Percentiles rank a stretch among this genome's conserved stretches.
These are phyloP conservation scores for Hyalella azteca DNA, from an alignment of 2,888 invertebrate species.

Conservation along the genomic window DNA sequence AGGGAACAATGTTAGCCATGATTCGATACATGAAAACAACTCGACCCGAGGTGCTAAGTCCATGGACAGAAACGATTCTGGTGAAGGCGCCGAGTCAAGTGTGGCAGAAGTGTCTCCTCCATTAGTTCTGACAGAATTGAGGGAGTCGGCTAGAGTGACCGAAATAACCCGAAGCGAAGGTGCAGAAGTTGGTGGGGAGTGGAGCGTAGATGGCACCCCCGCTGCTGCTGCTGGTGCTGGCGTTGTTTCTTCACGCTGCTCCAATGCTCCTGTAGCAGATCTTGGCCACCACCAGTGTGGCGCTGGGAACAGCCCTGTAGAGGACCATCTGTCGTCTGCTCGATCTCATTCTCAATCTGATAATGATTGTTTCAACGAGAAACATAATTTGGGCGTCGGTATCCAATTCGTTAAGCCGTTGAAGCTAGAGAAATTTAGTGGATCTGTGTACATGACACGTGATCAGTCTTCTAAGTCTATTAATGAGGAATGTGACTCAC, in stretches of 20 bases:
- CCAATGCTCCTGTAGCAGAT: not conserved
- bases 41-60: no score
- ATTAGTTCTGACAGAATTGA: not conserved
- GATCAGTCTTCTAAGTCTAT: not conserved
- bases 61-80: no score
- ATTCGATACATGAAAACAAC: no score
- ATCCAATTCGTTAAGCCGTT: conserved; percentile 16
- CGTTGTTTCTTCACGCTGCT: not conserved
- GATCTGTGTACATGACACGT: not conserved
- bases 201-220: conserved; percentile 18
- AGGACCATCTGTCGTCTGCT: not conserved
- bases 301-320: conserved; percentile 75
- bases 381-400: not conserved
- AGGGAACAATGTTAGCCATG: no score
- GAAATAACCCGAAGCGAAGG: conserved; percentile 9
- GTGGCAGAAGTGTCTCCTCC: conserved; percentile 3
- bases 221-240: not conserved
- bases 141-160: conserved; percentile 3
- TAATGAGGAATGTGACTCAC: not conserved
- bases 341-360: not conserved
- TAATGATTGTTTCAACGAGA: not conserved
- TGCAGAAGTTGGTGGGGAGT: conserved; percentile 7
- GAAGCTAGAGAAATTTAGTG: conserved; percentile 9
- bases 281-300: not conserved
- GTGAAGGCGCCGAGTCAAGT: not conserved